phyloP scores from a whole-genome alignment of 2,113 vertebrate species.

The Thryonomys swinderianus region DNA sequence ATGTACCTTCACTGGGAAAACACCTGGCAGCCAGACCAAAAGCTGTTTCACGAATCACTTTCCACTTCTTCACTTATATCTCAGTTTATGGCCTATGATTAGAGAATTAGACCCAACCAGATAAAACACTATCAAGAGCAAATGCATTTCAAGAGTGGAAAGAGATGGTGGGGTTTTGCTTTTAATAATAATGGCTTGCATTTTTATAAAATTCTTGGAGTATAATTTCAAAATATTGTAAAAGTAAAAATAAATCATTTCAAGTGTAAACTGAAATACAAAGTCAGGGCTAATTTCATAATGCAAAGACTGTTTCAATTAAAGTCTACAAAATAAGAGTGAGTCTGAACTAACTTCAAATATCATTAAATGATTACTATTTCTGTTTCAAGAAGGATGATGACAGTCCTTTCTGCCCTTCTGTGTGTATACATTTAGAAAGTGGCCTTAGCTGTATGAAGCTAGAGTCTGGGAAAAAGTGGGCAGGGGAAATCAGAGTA shows the following conservation, averaged over 20 bases:
- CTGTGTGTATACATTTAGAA: not conserved
- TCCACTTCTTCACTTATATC: conserved; percentile 48
- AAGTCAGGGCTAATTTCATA: not conserved
- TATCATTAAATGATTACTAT: conserved; percentile 42
- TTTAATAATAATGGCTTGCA: conserved; percentile 35
- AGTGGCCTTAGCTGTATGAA: conserved; percentile 14
- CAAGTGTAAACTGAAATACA: conserved; percentile 21
- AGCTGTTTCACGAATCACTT: not conserved
- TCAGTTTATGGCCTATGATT: conserved; percentile 42
- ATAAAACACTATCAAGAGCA: conserved; percentile 52
- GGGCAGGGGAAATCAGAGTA: not conserved
- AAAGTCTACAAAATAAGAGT: conserved; percentile 41
- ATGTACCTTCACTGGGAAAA: not conserved
- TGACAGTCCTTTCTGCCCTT: not conserved
- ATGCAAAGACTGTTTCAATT: conserved; percentile 21
- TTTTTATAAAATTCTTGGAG: not conserved
- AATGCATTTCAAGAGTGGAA: not conserved
- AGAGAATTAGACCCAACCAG: conserved; percentile 31
- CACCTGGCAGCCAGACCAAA: conserved; percentile 59
- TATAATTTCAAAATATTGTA: conserved; percentile 17
- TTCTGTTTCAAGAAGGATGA: conserved; percentile 39
- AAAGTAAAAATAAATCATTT: conserved; percentile 55
- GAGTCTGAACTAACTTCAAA: conserved; percentile 36
- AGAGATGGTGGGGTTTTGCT: not conserved
- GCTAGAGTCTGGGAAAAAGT: not conserved